Percentiles rank a stretch among this genome's conserved stretches.
phyloP scores from a whole-genome alignment of 2,113 vertebrate genomes.

The Pleuronectes platessa region DNA sequence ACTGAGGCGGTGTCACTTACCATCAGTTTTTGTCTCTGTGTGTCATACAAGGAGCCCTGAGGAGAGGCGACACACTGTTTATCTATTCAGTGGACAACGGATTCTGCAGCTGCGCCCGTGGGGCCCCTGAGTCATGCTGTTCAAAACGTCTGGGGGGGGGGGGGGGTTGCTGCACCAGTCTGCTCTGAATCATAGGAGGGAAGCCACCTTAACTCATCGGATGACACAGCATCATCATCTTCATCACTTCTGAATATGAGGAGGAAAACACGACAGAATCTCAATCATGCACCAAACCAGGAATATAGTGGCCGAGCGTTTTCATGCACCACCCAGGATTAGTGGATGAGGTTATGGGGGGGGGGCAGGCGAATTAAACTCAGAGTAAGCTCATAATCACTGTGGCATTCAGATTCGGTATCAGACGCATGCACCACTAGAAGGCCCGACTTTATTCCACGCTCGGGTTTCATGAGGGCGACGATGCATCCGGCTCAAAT shows the following conservation, averaged over 20 bases:
- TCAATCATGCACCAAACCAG: no score
- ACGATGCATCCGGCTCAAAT: slow-evolving; percentile 37
- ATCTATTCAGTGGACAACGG: slow-evolving; percentile 43
- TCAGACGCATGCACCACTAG: slow-evolving; percentile 17
- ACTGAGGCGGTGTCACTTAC: slow-evolving; percentile 54
- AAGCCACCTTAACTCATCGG: slow-evolving; percentile 7
- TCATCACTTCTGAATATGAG: neutral
- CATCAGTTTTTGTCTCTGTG: slow-evolving; percentile 44
- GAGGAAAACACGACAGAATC: no score
- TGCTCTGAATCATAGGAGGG: neutral
- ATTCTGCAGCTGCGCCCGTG: slow-evolving; percentile 54
- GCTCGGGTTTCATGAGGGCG: slow-evolving; percentile 22
- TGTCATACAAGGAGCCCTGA: slow-evolving; percentile 36
- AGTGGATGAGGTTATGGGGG: slow-evolving; percentile 29
- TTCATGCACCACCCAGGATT: slow-evolving; percentile 52
- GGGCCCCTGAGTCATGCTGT: slow-evolving; percentile 59
- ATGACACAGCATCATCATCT: slow-evolving; percentile 27
- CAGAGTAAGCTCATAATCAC: slow-evolving; percentile 67
- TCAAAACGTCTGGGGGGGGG: neutral
- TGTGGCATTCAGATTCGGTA: slow-evolving; percentile 52
- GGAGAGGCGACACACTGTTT: slow-evolving; percentile 43
- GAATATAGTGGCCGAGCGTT: neutral
- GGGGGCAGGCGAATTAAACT: slow-evolving; percentile 58
- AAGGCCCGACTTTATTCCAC: slow-evolving; percentile 28
- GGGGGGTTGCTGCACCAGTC: neutral